Percentiles rank a stretch among this genome's conserved stretches.
These are phyloP conservation scores for Coregonus suidteri DNA, from an alignment of 2,797 vertebrate genomes.

Conservation along the genomic window DNA sequence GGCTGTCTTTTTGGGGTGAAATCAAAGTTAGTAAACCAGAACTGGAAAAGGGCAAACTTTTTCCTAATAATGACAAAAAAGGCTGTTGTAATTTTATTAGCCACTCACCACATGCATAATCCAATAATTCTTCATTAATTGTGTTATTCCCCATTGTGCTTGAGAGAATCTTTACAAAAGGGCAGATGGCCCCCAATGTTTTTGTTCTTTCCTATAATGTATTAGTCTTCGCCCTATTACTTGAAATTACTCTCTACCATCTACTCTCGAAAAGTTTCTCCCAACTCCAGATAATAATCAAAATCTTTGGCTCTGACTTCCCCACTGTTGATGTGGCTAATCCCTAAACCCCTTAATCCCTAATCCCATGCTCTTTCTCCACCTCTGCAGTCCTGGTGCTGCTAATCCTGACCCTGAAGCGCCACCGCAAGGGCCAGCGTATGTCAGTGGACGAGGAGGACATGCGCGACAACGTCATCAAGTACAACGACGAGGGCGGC, in stretches of 20 bases:
- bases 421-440: conserved; percentile 93
- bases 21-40: conserved; percentile 47
- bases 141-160: neutral
- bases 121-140: conserved; percentile 7
- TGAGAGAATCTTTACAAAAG: neutral
- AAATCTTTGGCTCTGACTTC: neutral
- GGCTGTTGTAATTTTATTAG: too few species aligned
- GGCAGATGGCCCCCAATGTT: neutral
- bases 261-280: neutral
- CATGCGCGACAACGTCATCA: conserved; percentile 99
- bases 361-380: conserved; percentile 8
- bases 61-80: neutral
- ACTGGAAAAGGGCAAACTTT: conserved; percentile 36
- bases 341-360: neutral
- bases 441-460: conserved; percentile 95
- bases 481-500: conserved; percentile 98
- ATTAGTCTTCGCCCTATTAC: neutral
- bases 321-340: neutral
- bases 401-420: conserved; percentile 93
- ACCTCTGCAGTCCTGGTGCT: conserved; percentile 83
- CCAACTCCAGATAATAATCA: neutral
- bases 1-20: conserved; percentile 40
- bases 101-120: neutral
- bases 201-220: neutral
- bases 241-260: neutral